phyloP scores from a whole-genome alignment of 2,888 invertebrate species.

The Tetrapedia diversipes region DNA sequence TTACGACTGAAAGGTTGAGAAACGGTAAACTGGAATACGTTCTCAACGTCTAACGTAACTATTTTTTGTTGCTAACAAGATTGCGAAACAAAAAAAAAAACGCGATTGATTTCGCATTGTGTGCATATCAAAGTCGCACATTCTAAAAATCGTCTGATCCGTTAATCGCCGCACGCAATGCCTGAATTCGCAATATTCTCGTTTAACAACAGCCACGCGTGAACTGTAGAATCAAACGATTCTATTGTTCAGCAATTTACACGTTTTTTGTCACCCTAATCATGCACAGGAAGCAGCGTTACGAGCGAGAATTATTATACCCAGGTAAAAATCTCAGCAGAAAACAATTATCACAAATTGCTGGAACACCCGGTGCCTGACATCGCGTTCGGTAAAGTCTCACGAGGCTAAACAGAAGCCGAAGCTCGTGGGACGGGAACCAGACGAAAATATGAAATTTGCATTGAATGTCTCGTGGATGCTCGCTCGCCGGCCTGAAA shows the following conservation, averaged over 20 bases:
- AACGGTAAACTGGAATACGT: not conserved
- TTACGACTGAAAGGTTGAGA: not conserved
- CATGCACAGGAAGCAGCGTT: slow-evolving; percentile 31
- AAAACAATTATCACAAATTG: slow-evolving; percentile 40
- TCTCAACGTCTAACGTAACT: not conserved
- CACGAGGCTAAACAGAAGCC: slow-evolving; percentile 33
- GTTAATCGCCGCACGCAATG: no score
- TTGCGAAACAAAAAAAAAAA: not conserved
- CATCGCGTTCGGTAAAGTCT: slow-evolving; percentile 33
- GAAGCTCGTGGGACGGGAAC: slow-evolving; percentile 63
- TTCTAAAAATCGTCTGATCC: no score
- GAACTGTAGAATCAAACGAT: not conserved
- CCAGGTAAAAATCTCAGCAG: no score
- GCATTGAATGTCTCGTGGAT: slow-evolving; percentile 64
- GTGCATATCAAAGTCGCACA: no score
- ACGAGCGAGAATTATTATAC: no score
- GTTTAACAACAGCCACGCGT: not conserved
- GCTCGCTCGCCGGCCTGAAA: slow-evolving; percentile 29
- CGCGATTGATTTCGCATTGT: no score
- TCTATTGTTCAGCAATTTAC: slow-evolving; percentile 19
- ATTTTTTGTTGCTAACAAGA: not conserved
- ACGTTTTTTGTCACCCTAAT: slow-evolving; percentile 10
- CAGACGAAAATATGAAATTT: slow-evolving; percentile 66
- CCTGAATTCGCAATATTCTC: not conserved
- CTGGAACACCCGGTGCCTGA: not conserved